Base-by-base conservation (phyloP, 1,140 invertebrate species). In the Mycetomoellerius zeteki region DNA sequence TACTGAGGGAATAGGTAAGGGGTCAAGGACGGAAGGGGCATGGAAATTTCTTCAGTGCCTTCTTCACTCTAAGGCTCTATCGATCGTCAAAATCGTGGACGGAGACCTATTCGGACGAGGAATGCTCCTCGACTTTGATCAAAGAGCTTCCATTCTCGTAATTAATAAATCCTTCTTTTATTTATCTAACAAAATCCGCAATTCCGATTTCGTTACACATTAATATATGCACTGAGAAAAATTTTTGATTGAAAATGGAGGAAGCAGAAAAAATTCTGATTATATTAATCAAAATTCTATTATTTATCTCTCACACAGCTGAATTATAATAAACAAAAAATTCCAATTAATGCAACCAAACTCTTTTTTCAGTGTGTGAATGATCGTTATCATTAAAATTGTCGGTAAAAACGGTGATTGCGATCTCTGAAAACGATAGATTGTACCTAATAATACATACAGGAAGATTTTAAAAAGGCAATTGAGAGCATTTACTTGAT, bases 1-100 rank as follows among this genome's bases (percentile, higher is more conserved):
- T 86, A 73, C 37, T 27, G 24, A 37, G 37, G 54, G 67, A 27
- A 30, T 47, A 50, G 67, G 10, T 21, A 19, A 10, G 33, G 71
- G 56, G 62, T 8, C 54, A 84, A 84, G 69, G 69, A 27, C 80
- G 54, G 43, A 60, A 88, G 81, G 71, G 89, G 60, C 58, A 76
- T 88, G 86, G 90, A 88, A 88, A 90, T 88, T 90, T 88, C 75
- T 90, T 27, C 24, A 50, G 78, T 50, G 50, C 37, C 52, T 50
- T 54, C 71, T 87, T 56, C 47, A 47, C 62, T 84, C n/a, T 86
- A 78, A 86, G 88, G 89, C 85, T 89, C 86, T 88, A 92, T 92
- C 91, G 93, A 93, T 94, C 94, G 93, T 93, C 91, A 93, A 94
- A 92, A 93, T 93, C 89, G 86, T 71, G 89, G 33, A 72, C 60